phyloP scores from a whole-genome alignment of 2,888 invertebrate genomes.

The Papilio gigon region DNA sequence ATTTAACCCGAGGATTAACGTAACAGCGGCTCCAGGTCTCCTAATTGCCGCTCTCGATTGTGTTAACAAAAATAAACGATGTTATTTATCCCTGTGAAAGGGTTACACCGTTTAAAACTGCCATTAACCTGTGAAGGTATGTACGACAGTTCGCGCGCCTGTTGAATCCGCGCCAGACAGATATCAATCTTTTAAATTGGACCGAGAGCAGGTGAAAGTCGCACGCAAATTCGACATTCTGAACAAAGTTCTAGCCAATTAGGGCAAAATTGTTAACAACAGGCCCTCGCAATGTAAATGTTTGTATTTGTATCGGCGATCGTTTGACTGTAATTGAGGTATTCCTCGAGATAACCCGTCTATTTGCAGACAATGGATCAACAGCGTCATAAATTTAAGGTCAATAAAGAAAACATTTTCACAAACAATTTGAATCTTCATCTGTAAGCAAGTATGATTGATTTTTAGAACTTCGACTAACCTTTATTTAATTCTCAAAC shows the following conservation, averaged over 20 bases:
- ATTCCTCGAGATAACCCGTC: conserved; percentile 13
- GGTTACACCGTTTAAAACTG: conserved; percentile 40
- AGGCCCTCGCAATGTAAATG: conserved; percentile 21
- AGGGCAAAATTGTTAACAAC: conserved; percentile 22
- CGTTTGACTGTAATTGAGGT: conserved; percentile 29
- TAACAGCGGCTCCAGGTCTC: conserved; percentile 65
- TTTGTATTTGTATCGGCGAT: conserved; percentile 30
- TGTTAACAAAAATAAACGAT: conserved; percentile 68
- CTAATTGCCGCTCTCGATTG: conserved; percentile 73
- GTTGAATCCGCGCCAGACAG: conserved; percentile 30
- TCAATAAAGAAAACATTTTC: not conserved
- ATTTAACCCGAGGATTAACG: conserved; percentile 76
- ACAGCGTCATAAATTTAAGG: not conserved
- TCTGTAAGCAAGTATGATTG: not conserved
- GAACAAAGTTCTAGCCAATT: conserved; percentile 32
- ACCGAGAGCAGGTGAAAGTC: conserved; percentile 24
- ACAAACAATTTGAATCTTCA: not conserved
- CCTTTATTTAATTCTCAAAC: not conserved
- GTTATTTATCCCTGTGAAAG: conserved; percentile 42
- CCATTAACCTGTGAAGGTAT: conserved; percentile 41
- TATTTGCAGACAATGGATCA: conserved; percentile 16
- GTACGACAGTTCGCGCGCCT: conserved; percentile 33
- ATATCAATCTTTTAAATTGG: conserved; percentile 37
- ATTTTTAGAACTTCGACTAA: not conserved
- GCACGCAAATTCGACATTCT: conserved; percentile 27